Evolutionary conservation across 2,113 vertebrate genomes (phyloP), one percentile per base, ranked within the genome.

Genomic region (Kryptolebias marmoratus): DNA sequence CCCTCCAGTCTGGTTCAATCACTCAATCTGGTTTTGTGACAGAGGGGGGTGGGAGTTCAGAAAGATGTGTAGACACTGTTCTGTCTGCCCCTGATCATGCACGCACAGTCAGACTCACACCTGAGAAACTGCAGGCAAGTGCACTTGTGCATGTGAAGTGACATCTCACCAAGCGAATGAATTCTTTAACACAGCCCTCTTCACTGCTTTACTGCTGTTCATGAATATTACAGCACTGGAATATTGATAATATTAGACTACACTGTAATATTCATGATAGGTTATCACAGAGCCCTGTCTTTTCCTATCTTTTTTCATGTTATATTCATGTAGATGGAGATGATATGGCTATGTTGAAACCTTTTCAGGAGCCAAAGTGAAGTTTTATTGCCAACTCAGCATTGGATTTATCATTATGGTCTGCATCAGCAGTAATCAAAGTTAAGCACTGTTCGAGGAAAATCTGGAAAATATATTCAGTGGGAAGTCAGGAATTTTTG

Each of bases 31-130:
- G 79, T 61, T 88, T 83, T 81, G 80, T 84, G 77, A 69, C 71
- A 71, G 70, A 28, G 42, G 66, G 56, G 66, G 64, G 63, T 3
- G 48, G 22, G 16, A 64, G 42, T 42, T 22, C 32, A 12, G 68
- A n/a, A 27, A 30, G 66, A 59, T 32, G 62, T 90, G 83, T 88
- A 90, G 90, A 90, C 86, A 11, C 83, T 70, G 75, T 86, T 85
- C 86, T 89, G 86, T 88, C 84, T 88, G 87, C 83, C 87, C 78
- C 82, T 81, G 80, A 82, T 91, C 83, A 84, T 87, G 72, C 76
- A 76, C 70, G 82, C 88, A 77, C 74, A 80, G 44, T 64, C 59
- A 69, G 31, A 69, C 52, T 63, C 30, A 39, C 73, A 81, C 63
- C 84, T 88, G 85, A 87, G 76, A 64, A 70, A 73, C 50, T 54